Percentiles rank a stretch among this genome's conserved stretches.
These are phyloP conservation scores for Tanytarsus gracilentus DNA, from an alignment of 2,888 invertebrate genomes.

Conservation along the genomic window DNA sequence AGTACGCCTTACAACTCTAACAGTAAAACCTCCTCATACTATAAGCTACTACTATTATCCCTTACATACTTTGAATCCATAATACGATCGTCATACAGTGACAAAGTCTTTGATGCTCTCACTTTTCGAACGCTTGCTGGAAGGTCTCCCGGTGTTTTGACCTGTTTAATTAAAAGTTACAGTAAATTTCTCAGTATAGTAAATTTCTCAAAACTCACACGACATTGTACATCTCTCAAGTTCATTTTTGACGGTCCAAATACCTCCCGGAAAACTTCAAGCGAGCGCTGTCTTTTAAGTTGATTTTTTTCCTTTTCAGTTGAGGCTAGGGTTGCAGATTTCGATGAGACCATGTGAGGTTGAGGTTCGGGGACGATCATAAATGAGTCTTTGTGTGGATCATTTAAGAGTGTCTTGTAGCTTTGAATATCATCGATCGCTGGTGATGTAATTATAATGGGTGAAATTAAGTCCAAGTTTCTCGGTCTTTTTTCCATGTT, in stretches of 20 bases:
- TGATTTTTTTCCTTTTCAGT: constrained; percentile 35
- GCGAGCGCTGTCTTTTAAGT: constrained; percentile 54
- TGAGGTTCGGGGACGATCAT: constrained; percentile 32
- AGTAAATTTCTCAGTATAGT: too few species aligned
- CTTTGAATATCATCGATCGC: constrained; percentile 4
- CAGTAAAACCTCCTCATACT: constrained; percentile 45
- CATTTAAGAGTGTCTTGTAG: constrained; percentile 5
- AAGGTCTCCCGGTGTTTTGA: constrained; percentile 74
- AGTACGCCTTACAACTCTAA: constrained; percentile 36
- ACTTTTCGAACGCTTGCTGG: constrained; percentile 68
- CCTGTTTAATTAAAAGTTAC: too few species aligned
- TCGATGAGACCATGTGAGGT: constrained; percentile 36
- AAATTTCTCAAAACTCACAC: too few species aligned
- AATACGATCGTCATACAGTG: constrained; percentile 81
- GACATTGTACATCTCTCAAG: constrained; percentile 63
- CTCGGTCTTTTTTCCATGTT: constrained; percentile 15
- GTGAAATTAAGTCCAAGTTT: constrained; percentile 18
- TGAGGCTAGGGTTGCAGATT: constrained; percentile 33
- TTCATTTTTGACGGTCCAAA: constrained; percentile 58
- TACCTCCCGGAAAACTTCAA: constrained; percentile 67
- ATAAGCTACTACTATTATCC: constrained; percentile 37
- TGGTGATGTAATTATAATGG: constrained; percentile 8
- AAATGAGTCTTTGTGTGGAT: neutral
- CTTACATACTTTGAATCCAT: constrained; percentile 49
- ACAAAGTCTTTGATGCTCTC: constrained; percentile 64